These are phyloP conservation scores for Scolopax mira DNA, from an alignment of 2,113 vertebrate genomes.

Conservation along the genomic window DNA sequence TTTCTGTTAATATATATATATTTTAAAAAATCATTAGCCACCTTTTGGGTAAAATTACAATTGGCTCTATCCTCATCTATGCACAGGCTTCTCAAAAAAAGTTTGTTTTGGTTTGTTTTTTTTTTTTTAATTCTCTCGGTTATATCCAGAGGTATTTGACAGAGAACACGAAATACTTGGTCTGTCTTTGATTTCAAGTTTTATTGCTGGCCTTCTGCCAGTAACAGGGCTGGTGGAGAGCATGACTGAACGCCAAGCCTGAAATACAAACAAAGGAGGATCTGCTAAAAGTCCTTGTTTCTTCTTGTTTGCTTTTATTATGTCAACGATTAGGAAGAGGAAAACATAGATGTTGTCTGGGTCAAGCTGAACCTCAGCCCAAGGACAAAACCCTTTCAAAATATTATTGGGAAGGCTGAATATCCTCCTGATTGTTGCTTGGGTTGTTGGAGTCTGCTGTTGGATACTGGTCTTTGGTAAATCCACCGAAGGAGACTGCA, in stretches of 20 bases:
- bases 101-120: too few species aligned
- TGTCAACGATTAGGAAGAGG: conserved; percentile 37
- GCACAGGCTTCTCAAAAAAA: background rate
- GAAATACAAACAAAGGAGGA: conserved; percentile 35
- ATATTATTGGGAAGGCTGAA: background rate
- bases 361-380: conserved; percentile 27
- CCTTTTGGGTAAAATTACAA: background rate
- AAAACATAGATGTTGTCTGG: background rate
- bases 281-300: conserved; percentile 26
- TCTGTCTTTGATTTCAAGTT: conserved; percentile 7
- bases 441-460: background rate
- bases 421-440: background rate
- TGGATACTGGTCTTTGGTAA: background rate
- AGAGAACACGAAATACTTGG: background rate
- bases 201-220: background rate
- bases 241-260: background rate
- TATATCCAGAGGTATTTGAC: background rate
- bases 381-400: background rate
- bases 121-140: background rate
- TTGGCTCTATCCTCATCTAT: background rate
- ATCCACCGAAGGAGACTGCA: background rate
- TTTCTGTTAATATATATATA: background rate
- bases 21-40: background rate
- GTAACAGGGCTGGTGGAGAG: background rate
- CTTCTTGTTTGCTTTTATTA: conserved; percentile 48